phyloP scores from a whole-genome alignment of 1,140 invertebrate genomes.

The Popillia japonica region DNA sequence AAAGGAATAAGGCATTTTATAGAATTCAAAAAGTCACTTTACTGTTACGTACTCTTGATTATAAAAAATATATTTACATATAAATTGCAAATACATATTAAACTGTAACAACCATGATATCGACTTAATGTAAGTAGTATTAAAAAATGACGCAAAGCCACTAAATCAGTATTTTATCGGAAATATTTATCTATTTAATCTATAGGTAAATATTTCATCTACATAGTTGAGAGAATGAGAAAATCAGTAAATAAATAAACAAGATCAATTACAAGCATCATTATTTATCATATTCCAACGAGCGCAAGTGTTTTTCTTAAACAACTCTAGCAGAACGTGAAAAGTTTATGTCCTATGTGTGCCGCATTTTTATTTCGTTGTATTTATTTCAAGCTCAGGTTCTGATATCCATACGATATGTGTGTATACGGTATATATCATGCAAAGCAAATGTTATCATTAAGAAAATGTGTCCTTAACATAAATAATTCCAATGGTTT shows the following conservation, averaged over 20 bases:
- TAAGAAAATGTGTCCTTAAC: slow-evolving; percentile 33
- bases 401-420: neutral
- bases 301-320: slow-evolving; percentile 11
- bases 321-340: slow-evolving; percentile 26
- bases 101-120: no score
- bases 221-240: slow-evolving; percentile 11
- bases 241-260: slow-evolving; percentile 20
- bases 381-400: neutral
- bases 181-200: no score
- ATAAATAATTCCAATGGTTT: slow-evolving; percentile 31
- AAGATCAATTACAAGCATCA: slow-evolving; percentile 22
- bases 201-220: neutral
- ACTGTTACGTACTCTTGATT: no score
- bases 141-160: no score
- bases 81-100: no score
- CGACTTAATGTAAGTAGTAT: no score
- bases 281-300: slow-evolving; percentile 22
- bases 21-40: no score
- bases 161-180: no score
- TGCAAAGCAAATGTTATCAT: slow-evolving; percentile 29
- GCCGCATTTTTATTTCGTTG: slow-evolving; percentile 1
- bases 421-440: slow-evolving; percentile 4
- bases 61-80: no score
- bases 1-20: no score
- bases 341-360: slow-evolving; percentile 17